phyloP scores from a whole-genome alignment of 2,888 invertebrate genomes.

The Platycnemis pennipes region DNA sequence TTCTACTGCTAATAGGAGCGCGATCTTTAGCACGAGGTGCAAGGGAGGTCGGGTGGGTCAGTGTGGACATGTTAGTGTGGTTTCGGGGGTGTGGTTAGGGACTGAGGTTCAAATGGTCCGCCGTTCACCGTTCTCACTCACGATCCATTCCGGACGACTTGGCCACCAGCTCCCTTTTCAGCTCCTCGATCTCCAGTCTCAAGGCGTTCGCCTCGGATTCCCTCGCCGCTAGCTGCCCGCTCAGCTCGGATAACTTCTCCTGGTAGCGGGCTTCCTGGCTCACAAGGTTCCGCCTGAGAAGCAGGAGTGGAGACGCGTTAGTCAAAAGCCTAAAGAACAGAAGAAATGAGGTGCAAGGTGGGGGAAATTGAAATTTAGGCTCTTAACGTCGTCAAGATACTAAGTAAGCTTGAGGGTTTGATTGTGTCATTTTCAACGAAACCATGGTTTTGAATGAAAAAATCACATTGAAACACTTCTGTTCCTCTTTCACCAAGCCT shows the following conservation, averaged over 20 bases:
- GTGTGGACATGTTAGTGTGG: not conserved
- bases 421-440: too few relatives aligned
- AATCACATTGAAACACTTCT: too few relatives aligned
- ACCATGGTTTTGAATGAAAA: too few relatives aligned
- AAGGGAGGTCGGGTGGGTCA: too few relatives aligned
- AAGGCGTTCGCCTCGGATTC: conserved; percentile 82
- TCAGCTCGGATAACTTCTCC: conserved; percentile 82
- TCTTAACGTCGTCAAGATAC: too few relatives aligned
- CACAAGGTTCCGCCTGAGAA: conserved; percentile 83
- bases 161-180: conserved; percentile 83
- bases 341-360: too few relatives aligned
- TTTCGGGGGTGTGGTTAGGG: not conserved
- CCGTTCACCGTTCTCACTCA: conserved; percentile 83
- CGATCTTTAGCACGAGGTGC: too few relatives aligned
- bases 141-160: conserved; percentile 84
- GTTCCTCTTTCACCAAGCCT: too few relatives aligned
- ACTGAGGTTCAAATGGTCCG: conserved; percentile 15
- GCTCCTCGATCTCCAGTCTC: conserved; percentile 82
- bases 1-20: too few relatives aligned
- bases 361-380: too few relatives aligned
- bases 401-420: too few relatives aligned
- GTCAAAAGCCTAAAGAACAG: too few relatives aligned
- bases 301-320: not conserved
- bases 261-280: conserved; percentile 84
- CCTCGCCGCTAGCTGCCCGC: conserved; percentile 81